Evolutionary conservation across 2,113 vertebrate species (phyloP), one percentile per base, ranked within the genome.

Genomic region (Deroptyus accipitrinus): DNA sequence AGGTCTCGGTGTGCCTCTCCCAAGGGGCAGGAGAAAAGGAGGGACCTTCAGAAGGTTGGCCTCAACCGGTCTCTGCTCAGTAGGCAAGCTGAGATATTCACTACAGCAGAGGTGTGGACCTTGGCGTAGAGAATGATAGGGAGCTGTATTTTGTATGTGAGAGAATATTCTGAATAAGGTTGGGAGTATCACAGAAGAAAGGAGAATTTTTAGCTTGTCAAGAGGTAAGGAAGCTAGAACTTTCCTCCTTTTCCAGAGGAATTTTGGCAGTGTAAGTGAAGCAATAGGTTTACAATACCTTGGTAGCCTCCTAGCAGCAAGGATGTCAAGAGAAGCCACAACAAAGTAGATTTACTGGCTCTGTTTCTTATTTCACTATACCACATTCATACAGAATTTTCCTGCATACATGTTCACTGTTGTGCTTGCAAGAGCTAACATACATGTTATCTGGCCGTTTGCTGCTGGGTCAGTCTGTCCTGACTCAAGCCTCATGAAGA

Each of bases 41-140:
- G 14, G 6, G 20, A 62, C 42, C 44, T 79, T 76, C 27, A 85
- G 20, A 61, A 62, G 41, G 48, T 35, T 85, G 25, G n/a, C 24
- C 52, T 64, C 2, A 0, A 35, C 28, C 7, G 2, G 57, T 66
- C 27, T 37, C 16, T 0, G 0, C 30, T 46, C 13, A 42, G 33
- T 46, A 86, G 25, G 41, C 15, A 17, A 70, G 46, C 19, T 68
- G 22, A 51, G 0, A 0, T n/a, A 24, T 24, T 67, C 48, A 30
- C 44, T 33, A 28, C 25, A 69, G 39, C 33, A 37, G 42, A 59
- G 24, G 25, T 35, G 28, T 54, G 59, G 37, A 69, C 28, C 28
- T 80, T n/a, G 44, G 5, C 19, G 31, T 57, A 79, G 13, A 85
- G 27, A 55, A 93, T 68, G 67, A 52, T 1, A 51, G 15, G 7